A percentile compares a stretch with the other conserved stretches of the same genome.
Conservation (phyloP, 23 tunicate genomes). For the Oikopleura vanhoeffeni region DNA sequence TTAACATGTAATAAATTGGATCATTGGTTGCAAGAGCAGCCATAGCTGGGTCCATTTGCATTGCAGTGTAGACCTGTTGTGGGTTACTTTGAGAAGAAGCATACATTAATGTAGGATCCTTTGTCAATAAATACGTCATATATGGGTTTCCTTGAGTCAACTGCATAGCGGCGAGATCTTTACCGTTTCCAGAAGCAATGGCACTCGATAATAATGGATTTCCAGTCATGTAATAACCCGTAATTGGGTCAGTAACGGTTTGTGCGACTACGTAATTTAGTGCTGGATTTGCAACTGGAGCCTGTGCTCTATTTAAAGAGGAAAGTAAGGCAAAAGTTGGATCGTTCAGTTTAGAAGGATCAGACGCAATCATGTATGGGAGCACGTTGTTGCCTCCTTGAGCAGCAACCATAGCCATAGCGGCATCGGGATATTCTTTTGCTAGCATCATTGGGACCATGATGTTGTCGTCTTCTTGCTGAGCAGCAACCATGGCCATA, state of each 20-base stretch:
- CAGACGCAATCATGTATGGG: no score
- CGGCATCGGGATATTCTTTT: no score
- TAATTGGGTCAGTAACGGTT: neutral
- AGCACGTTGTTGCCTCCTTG: no score
- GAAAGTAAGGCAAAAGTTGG: no score
- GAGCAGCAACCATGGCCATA: no score
- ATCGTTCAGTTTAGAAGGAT: no score
- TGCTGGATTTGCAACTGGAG: neutral
- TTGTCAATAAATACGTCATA: neutral
- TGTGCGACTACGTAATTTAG: neutral
- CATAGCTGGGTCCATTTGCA: neutral
- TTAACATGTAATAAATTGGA: no score
- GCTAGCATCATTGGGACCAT: no score
- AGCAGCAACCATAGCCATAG: no score
- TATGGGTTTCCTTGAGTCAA: neutral
- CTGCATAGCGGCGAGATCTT: neutral
- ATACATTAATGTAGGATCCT: neutral
- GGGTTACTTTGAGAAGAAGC: neutral
- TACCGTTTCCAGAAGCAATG: neutral
- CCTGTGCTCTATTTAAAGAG: no score
- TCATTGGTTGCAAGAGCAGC: neutral
- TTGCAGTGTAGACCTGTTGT: neutral
- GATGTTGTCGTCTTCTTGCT: no score
- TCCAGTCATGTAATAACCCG: neutral
- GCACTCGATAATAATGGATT: neutral